A percentile compares a stretch with the other conserved stretches of the same genome.
Conservation (phyloP, 2,113 vertebrate species). For the Onychostruthus taczanowskii region DNA sequence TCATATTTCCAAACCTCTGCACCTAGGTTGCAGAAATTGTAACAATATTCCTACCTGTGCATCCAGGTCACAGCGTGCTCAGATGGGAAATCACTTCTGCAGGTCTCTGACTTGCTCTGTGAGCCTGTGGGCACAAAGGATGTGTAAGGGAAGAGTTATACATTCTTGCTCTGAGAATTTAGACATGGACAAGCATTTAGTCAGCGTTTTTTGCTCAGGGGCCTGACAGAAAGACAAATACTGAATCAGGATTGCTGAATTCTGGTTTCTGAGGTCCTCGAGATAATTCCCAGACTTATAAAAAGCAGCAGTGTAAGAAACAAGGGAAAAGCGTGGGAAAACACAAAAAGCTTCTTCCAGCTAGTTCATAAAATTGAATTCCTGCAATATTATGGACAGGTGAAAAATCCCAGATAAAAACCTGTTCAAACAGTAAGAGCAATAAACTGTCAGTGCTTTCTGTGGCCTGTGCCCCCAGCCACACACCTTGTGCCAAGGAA, state of each 20-base stretch:
- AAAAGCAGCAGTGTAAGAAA: neutral
- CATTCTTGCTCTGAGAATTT: neutral
- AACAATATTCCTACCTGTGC: neutral
- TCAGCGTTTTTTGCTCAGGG: neutral
- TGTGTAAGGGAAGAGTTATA: neutral
- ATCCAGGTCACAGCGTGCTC: neutral
- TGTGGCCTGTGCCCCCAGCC: fast-evolving
- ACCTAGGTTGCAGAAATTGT: conserved; percentile 36
- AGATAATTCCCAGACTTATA: neutral
- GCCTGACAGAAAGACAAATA: neutral
- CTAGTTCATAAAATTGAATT: neutral
- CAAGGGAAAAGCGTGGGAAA: neutral
- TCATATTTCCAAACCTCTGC: conserved; percentile 30
- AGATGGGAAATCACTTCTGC: conserved; percentile 19
- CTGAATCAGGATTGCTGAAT: neutral
- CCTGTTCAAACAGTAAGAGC: neutral
- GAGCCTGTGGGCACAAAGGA: neutral
- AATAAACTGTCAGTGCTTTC: neutral
- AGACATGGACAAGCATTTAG: neutral
- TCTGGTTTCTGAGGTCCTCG: neutral
- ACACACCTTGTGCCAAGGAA: neutral
- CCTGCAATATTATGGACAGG: fast-evolving
- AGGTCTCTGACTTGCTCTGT: neutral
- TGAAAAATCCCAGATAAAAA: neutral
- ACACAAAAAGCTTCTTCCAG: neutral